Conservation (phyloP, 2,797 vertebrate species). For the Tenualosa thibaudeaui region DNA sequence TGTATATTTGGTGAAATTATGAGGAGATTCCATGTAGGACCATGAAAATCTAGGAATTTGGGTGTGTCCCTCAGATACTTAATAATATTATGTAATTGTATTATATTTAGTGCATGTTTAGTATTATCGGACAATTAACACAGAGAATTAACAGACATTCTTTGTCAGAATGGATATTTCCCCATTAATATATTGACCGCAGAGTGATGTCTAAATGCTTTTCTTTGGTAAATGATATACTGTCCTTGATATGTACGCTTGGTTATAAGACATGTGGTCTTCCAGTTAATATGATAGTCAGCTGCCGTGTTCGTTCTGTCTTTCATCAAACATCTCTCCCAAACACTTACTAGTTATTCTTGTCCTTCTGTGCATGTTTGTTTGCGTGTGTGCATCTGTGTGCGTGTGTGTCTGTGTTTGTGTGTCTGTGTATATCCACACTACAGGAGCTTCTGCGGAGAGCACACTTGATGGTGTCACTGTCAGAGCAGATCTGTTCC, state of each 20-base stretch:
- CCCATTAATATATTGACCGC: no score
- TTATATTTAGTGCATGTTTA: neutral
- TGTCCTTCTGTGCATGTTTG: constrained; percentile 12
- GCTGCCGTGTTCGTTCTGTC: constrained; percentile 11
- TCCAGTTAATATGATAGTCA: constrained; percentile 22
- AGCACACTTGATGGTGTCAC: constrained; percentile 77
- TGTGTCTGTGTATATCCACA: constrained; percentile 33
- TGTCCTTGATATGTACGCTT: neutral
- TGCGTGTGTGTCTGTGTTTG: neutral
- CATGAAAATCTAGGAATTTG: neutral
- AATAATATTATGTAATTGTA: neutral
- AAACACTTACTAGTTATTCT: neutral
- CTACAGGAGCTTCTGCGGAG: constrained; percentile 84
- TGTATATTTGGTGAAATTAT: no score
- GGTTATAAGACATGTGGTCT: neutral
- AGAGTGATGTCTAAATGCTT: neutral
- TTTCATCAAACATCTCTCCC: neutral
- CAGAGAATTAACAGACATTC: neutral
- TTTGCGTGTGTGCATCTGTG: neutral
- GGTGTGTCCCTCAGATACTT: neutral
- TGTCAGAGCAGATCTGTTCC: constrained; percentile 78
- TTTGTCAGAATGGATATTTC: neutral
- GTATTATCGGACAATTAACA: no score
- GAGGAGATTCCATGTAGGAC: neutral
- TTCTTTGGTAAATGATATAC: neutral